Evolutionary conservation across 2,888 invertebrate species (phyloP), one percentile per base, ranked within the genome.

Genomic region (Lordiphosa andalusiaca): DNA sequence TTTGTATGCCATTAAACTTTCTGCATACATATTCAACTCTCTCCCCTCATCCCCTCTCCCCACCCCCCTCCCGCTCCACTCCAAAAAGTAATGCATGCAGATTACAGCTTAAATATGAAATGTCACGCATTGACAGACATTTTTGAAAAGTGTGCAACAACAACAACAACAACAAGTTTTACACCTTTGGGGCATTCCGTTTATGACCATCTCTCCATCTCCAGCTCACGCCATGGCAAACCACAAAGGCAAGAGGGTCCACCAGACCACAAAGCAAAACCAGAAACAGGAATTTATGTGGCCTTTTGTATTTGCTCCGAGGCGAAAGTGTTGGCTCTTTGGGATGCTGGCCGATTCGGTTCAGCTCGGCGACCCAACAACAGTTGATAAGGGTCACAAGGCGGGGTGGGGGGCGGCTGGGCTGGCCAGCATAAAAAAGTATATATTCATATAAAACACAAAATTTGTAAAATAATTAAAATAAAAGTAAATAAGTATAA

Each of bases 21-120:
- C 68, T 60, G 77, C 78, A 71, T 71, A 44, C 58, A 57, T 44
- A 33, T 35, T 6, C 41, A 19, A 42, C 49, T 38, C 57, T 48
- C 25, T 13, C 37, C 39, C 35, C 9, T 35, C 48, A 23, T 36
- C 10, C 5, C 23, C 23, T 25, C n/a, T 13, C 10, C 7, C 5
- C 19, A 3, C 5, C n/a, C 2, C 10, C 5, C 7, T 6, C 65
- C 36, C 57, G 39, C 52, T 50, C 55, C 59, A 61, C 60, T 62
- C 61, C 65, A 69, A 65, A 66, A 77, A 61, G 83, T 84, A 82
- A 82, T 82, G 75, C 80, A 84, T 80, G 80, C 83, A 80, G 80
- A 82, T 82, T 84, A 84, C 82, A 82, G 82, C 83, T 80, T 84
- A 80, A 80, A 84, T 80, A 80, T 84, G 85, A 80, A 84, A 84